These are phyloP conservation scores for Lasioglossum villosulum DNA, from an alignment of 2,888 invertebrate genomes.

Conservation along the genomic window DNA sequence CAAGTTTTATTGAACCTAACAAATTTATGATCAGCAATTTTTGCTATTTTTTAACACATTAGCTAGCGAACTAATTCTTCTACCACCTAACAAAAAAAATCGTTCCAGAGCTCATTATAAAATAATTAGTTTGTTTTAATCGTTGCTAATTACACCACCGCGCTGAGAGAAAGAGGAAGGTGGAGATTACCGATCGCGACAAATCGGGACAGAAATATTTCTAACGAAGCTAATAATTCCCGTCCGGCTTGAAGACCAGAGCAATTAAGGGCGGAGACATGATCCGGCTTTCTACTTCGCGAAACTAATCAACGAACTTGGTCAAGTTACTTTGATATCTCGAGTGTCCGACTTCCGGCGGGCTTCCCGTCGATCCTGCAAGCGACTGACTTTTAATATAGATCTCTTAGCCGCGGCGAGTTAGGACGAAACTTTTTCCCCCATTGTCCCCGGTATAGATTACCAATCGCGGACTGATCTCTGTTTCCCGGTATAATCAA, in stretches of 20 bases:
- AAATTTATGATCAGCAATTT: too few species aligned
- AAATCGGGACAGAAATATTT: constrained; percentile 50
- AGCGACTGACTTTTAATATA: constrained; percentile 69
- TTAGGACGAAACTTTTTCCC: constrained; percentile 68
- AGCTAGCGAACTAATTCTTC: too few species aligned
- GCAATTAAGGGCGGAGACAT: constrained; percentile 65
- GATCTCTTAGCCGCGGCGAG: constrained; percentile 59
- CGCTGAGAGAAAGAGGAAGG: background rate
- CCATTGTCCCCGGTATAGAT: constrained; percentile 66
- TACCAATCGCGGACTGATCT: constrained; percentile 43
- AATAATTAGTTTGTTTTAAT: background rate
- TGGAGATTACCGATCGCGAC: background rate
- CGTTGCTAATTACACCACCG: constrained; percentile 36
- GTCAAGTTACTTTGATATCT: constrained; percentile 67
- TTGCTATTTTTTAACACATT: too few species aligned
- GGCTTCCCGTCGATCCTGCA: constrained; percentile 60
- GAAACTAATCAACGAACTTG: constrained; percentile 74
- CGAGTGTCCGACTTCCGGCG: constrained; percentile 63
- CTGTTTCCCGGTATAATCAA: constrained; percentile 41
- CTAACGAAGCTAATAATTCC: constrained; percentile 61
- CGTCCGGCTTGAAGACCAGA: constrained; percentile 36
- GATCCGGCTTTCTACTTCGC: constrained; percentile 62
- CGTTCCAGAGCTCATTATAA: too few species aligned
- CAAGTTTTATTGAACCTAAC: too few species aligned
- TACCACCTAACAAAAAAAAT: too few species aligned